phyloP scores from a whole-genome alignment of 2,797 vertebrate genomes.

The Scolopax rusticola region DNA sequence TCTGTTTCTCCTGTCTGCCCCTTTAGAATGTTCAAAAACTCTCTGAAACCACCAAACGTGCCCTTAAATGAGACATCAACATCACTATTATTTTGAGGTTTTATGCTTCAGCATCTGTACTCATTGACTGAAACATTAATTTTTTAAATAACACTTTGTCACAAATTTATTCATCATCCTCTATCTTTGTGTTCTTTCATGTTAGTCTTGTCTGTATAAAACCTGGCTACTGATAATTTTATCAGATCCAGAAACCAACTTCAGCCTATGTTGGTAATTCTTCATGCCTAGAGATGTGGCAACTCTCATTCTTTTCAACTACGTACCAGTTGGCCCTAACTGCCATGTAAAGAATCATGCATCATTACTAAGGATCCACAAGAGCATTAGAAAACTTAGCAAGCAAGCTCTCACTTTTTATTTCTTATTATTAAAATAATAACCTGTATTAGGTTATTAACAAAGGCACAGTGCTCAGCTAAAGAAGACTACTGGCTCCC shows the following conservation, averaged over 20 bases:
- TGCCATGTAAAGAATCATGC: slow-evolving; percentile 12
- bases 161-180: slow-evolving; percentile 9
- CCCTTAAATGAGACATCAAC: slow-evolving; percentile 48
- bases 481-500: background rate
- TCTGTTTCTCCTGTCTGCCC: background rate
- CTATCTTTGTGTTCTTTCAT: slow-evolving; percentile 40
- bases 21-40: slow-evolving; percentile 1
- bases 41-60: background rate
- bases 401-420: slow-evolving; percentile 36
- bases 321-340: slow-evolving; percentile 30
- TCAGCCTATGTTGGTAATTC: slow-evolving; percentile 30
- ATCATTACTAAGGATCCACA: slow-evolving; percentile 11
- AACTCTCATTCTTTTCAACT: slow-evolving; percentile 52
- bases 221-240: slow-evolving; percentile 59
- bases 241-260: slow-evolving; percentile 41
- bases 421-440: slow-evolving; percentile 51
- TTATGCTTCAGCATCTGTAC: background rate
- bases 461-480: background rate
- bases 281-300: slow-evolving; percentile 11
- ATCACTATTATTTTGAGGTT: slow-evolving; percentile 9
- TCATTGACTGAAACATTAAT: slow-evolving; percentile 22
- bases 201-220: slow-evolving; percentile 58
- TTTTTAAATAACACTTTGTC: slow-evolving; percentile 23
- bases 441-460: background rate
- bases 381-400: slow-evolving; percentile 30